Conservation (phyloP, 92 coral and sea anemone species). For the Porites evermanni region DNA sequence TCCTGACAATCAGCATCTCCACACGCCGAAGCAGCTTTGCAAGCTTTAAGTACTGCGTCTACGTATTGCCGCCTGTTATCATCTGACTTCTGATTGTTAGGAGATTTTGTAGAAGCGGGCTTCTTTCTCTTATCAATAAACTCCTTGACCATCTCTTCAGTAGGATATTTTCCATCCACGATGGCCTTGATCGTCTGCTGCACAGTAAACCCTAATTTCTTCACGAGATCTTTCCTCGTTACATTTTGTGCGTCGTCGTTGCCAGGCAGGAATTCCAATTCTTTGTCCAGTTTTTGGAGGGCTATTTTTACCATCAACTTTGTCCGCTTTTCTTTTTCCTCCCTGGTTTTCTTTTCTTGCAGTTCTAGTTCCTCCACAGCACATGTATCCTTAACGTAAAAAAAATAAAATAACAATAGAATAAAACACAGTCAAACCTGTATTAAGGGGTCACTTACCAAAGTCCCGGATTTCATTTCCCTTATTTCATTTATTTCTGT, state of each 20-base stretch:
- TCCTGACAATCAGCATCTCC: no score
- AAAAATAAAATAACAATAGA: neutral
- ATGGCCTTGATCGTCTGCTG: constrained; percentile 31
- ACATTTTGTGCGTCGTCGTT: neutral
- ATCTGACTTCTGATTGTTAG: neutral
- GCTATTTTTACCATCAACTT: neutral
- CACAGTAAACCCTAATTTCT: constrained; percentile 37
- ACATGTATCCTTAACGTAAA: neutral
- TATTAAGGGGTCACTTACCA: no score
- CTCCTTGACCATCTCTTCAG: constrained; percentile 23
- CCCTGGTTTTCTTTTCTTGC: neutral
- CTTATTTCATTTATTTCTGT: no score
- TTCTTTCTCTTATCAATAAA: constrained; percentile 20
- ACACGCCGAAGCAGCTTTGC: neutral
- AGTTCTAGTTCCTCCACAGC: neutral
- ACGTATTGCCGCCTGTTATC: neutral
- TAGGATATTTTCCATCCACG: constrained; percentile 35
- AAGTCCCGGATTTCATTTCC: no score
- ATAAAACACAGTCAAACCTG: no score
- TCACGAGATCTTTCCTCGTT: neutral
- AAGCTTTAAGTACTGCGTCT: neutral
- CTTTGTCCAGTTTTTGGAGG: neutral
- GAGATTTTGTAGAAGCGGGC: neutral
- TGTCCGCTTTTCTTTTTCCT: neutral
- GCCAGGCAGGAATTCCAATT: neutral